phyloP scores from a whole-genome alignment of 2,113 vertebrate species.

The Nesoenas mayeri region DNA sequence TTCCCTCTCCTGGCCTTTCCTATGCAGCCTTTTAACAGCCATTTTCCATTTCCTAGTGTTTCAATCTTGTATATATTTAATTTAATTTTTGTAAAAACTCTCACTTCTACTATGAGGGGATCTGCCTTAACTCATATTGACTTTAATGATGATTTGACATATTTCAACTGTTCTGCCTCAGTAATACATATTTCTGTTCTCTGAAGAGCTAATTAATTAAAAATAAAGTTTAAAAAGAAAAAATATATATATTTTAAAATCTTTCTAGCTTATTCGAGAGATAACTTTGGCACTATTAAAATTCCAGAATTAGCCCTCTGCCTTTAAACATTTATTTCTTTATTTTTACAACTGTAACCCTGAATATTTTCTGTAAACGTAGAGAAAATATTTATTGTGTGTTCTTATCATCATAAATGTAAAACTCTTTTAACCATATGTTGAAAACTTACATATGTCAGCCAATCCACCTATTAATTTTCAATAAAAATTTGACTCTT shows the following conservation, averaged over 20 bases:
- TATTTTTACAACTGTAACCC: neutral
- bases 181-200: neutral
- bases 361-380: neutral
- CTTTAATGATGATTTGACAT: neutral
- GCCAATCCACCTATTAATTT: neutral
- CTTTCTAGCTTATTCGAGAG: neutral
- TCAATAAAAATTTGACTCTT: neutral
- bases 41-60: neutral
- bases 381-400: neutral
- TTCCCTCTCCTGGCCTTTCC: neutral
- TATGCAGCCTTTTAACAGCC: neutral
- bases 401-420: neutral
- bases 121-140: neutral
- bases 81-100: neutral
- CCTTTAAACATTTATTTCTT: neutral
- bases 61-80: neutral
- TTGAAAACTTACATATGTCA: neutral
- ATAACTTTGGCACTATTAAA: neutral
- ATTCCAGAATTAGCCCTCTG: neutral
- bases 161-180: neutral
- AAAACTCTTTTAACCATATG: neutral
- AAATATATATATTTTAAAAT: neutral
- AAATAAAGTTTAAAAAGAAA: neutral
- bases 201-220: neutral
- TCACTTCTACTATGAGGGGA: neutral